Conservation (phyloP, 2,797 vertebrate species). For the Brachymystax lenok region DNA sequence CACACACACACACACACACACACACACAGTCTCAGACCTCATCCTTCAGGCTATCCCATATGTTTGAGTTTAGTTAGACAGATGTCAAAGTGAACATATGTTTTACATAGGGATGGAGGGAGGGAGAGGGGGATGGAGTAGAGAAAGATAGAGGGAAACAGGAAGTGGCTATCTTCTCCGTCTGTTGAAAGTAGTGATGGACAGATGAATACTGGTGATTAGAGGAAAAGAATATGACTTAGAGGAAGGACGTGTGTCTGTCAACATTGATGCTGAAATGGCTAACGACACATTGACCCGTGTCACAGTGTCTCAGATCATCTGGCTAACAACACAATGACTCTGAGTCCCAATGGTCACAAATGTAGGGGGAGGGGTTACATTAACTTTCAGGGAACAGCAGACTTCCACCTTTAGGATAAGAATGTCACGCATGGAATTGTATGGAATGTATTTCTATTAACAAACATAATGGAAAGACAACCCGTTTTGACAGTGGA, state of each 20-base stretch:
- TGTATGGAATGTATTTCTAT: not conserved
- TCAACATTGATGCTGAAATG: not conserved
- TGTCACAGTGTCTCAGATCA: not conserved
- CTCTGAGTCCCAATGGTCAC: too few species aligned
- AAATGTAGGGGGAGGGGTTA: too few species aligned
- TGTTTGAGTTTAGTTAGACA: not conserved
- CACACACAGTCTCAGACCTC: not conserved
- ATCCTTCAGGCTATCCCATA: not conserved
- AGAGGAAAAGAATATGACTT: conserved; percentile 27
- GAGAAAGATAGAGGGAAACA: conserved; percentile 49
- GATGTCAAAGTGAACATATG: conserved; percentile 49
- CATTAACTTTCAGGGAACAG: not conserved
- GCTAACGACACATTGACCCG: not conserved
- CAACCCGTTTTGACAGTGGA: too few species aligned
- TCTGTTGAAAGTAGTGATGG: conserved; percentile 23
- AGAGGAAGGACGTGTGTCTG: not conserved
- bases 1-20: too few species aligned
- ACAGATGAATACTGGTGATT: conserved; percentile 22
- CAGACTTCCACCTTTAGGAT: not conserved
- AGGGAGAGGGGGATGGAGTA: conserved; percentile 5
- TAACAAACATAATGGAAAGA: too few species aligned
- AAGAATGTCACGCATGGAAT: not conserved
- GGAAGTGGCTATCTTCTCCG: conserved; percentile 52
- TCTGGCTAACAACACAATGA: not conserved
- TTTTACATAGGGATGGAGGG: conserved; percentile 36